These are phyloP conservation scores for Camptogramma bilineatum DNA, from an alignment of 2,888 invertebrate genomes.

Conservation along the genomic window DNA sequence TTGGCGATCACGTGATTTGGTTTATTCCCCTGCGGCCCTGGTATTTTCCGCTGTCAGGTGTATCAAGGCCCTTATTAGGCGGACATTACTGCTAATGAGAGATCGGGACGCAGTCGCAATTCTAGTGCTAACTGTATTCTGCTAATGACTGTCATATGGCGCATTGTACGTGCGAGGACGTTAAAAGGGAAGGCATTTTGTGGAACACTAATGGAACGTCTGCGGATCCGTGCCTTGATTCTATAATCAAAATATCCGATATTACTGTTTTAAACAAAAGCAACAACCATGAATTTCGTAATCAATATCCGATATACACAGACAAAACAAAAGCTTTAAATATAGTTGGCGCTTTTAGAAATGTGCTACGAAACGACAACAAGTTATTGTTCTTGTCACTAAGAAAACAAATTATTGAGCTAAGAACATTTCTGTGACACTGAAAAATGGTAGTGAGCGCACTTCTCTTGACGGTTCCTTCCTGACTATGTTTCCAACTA, in stretches of 20 bases:
- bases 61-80: constrained; percentile 5
- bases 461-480: neutral
- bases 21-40: too few species aligned
- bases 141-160: constrained; percentile 11
- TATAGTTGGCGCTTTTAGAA: too few species aligned
- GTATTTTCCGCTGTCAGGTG: too few species aligned
- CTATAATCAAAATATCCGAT: neutral
- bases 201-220: neutral
- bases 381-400: too few species aligned
- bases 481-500: too few species aligned
- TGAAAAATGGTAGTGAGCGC: constrained; percentile 1
- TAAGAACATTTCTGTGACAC: constrained; percentile 3
- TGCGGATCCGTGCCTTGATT: neutral
- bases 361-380: too few species aligned
- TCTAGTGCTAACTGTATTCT: constrained; percentile 15
- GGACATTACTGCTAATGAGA: constrained; percentile 29
- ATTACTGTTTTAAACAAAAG: too few species aligned
- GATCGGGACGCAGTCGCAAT: constrained; percentile 15
- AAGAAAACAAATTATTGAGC: constrained; percentile 6
- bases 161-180: constrained; percentile 8
- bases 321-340: too few species aligned
- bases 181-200: constrained; percentile 2
- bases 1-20: too few species aligned
- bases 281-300: too few species aligned
- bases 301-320: too few species aligned